These are phyloP conservation scores for Aleiodes testaceus DNA, from an alignment of 2,888 invertebrate species.

Conservation along the genomic window DNA sequence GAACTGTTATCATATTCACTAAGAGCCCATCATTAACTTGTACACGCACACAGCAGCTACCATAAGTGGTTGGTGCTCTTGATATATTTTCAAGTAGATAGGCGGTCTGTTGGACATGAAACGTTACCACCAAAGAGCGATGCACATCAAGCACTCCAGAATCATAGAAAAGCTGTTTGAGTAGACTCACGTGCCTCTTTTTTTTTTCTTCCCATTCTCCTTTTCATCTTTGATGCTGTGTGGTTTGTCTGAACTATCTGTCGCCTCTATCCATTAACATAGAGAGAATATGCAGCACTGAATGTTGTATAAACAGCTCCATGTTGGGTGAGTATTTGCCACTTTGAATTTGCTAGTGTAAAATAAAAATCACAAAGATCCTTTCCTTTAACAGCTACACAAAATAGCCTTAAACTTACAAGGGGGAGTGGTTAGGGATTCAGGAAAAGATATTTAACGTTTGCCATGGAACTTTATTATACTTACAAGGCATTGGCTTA, in stretches of 20 bases:
- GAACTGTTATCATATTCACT: constrained; percentile 23
- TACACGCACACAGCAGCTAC: constrained; percentile 6
- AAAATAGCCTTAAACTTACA: background rate
- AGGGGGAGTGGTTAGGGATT: background rate
- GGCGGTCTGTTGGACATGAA: constrained; percentile 56
- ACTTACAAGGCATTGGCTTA: constrained; percentile 7
- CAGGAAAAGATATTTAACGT: background rate
- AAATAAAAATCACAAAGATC: too few relatives aligned
- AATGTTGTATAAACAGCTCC: too few relatives aligned
- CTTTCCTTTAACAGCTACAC: too few relatives aligned
- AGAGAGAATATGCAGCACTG: too few relatives aligned
- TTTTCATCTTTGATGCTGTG: background rate
- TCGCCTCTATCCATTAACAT: too few relatives aligned
- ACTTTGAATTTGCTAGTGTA: too few relatives aligned
- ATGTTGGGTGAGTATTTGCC: too few relatives aligned
- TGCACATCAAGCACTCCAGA: constrained; percentile 18
- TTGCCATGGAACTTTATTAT: constrained; percentile 12
- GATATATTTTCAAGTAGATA: constrained; percentile 52
- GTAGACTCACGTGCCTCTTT: background rate
- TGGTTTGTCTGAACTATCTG: background rate
- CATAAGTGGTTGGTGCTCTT: constrained; percentile 50
- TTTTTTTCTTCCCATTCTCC: background rate
- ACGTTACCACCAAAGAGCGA: constrained; percentile 45
- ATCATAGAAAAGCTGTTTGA: constrained; percentile 27
- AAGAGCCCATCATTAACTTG: background rate